These are phyloP conservation scores for Rhyacichthys aspro DNA, from an alignment of 2,797 vertebrate species.

Conservation along the genomic window DNA sequence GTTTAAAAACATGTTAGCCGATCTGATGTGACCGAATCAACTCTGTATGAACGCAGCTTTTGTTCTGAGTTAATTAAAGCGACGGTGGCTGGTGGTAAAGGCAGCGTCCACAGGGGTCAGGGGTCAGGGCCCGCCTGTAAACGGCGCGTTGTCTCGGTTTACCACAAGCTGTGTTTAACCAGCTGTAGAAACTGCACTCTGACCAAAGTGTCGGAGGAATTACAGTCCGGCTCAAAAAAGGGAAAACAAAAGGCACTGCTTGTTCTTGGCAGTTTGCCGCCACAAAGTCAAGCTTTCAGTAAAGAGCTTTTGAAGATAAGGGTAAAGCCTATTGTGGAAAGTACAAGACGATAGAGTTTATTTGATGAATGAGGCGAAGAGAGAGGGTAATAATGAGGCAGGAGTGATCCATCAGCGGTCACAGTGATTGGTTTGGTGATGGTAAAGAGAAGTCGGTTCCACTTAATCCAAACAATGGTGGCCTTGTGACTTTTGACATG, in stretches of 20 bases:
- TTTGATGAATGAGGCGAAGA: conserved; percentile 10
- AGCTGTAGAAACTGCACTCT: conserved; percentile 70
- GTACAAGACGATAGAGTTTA: background rate
- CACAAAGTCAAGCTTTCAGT: conserved; percentile 23
- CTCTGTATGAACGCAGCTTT: background rate
- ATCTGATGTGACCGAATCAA: background rate
- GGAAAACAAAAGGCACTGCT: conserved; percentile 5
- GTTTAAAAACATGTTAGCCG: background rate
- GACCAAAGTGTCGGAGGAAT: conserved; percentile 67
- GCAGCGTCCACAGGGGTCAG: conserved; percentile 47
- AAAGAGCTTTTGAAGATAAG: conserved; percentile 21
- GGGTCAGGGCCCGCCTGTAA: conserved; percentile 51
- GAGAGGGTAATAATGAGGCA: background rate
- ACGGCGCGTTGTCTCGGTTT: conserved; percentile 45
- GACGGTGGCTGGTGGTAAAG: conserved; percentile 20
- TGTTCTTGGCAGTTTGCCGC: conserved; percentile 47
- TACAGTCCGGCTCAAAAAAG: conserved; percentile 27
- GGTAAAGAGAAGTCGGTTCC: conserved; percentile 8
- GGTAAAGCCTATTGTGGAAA: conserved; percentile 23
- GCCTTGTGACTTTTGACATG: conserved; percentile 7
- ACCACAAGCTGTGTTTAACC: conserved; percentile 75
- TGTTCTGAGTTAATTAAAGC: conserved; percentile 36
- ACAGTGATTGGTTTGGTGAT: background rate
- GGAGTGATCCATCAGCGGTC: conserved; percentile 31
- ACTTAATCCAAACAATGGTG: conserved; percentile 18